A percentile compares a stretch with the other conserved stretches of the same genome.
Evolutionary conservation across 2,113 vertebrate species (phyloP).

Genomic region (Dendrocopos noguchii): DNA sequence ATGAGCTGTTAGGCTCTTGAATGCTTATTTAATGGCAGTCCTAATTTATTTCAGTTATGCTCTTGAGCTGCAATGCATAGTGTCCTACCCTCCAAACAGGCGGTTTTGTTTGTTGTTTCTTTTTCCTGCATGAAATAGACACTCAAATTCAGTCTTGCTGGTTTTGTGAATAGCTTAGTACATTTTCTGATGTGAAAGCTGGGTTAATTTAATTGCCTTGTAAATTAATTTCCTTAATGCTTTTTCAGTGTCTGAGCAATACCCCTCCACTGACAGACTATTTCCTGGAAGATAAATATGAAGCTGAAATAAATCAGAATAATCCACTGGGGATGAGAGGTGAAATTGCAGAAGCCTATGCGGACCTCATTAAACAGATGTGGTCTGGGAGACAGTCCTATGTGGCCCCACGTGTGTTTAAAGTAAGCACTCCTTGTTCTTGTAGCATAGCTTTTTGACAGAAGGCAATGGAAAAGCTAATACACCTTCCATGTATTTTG

Average conservation of each 20-base stretch:
- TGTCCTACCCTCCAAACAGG: neutral
- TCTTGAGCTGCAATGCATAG: neutral
- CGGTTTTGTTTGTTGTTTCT: too few species aligned
- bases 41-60: neutral
- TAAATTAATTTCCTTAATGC: neutral
- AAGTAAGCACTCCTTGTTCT: conserved; percentile 77
- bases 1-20: neutral
- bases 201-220: neutral
- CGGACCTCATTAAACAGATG: conserved; percentile 96
- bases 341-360: conserved; percentile 95
- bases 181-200: neutral
- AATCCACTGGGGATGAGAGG: conserved; percentile 98
- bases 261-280: conserved; percentile 92
- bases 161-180: neutral
- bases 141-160: neutral
- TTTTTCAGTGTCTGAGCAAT: conserved; percentile 92
- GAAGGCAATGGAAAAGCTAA: neutral
- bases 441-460: neutral
- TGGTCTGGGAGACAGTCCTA: conserved; percentile 92
- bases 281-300: conserved; percentile 92
- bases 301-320: conserved; percentile 93
- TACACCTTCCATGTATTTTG: neutral
- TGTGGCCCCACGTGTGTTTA: conserved; percentile 92
- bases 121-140: neutral
- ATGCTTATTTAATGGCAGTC: neutral